A percentile compares a stretch with the other conserved stretches of the same genome.
phyloP scores from a whole-genome alignment of 1,140 invertebrate genomes.

The Pseudomyrmex gracilis region DNA sequence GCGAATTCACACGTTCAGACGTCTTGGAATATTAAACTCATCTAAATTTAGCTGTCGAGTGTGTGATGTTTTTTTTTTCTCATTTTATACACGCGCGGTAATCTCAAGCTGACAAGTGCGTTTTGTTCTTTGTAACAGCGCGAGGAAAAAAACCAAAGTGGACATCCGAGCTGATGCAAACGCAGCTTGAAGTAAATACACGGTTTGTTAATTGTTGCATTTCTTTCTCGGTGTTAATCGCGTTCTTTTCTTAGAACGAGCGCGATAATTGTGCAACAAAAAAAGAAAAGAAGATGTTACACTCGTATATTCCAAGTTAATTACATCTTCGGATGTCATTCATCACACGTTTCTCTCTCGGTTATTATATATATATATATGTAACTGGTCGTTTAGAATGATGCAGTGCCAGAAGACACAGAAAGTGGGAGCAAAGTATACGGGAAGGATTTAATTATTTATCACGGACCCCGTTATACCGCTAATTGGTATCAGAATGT shows the following conservation, averaged over 20 bases:
- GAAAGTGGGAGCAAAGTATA: background rate
- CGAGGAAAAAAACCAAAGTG: background rate
- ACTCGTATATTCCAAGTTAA: slow-evolving; percentile 26
- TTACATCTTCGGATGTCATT: background rate
- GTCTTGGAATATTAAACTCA: background rate
- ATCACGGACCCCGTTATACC: slow-evolving; percentile 14
- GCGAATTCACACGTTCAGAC: too few relatives aligned
- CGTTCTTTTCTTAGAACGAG: background rate
- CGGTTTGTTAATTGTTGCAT: background rate
- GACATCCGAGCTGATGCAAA: background rate
- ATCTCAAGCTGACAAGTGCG: too few relatives aligned
- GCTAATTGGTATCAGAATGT: slow-evolving; percentile 37
- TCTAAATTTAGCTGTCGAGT: background rate
- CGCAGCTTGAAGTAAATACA: background rate
- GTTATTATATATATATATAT: too few relatives aligned
- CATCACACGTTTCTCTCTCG: too few relatives aligned
- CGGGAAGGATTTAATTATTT: slow-evolving; percentile 27
- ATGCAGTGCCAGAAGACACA: background rate
- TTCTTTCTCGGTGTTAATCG: background rate
- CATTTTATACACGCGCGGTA: too few relatives aligned
- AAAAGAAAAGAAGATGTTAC: background rate
- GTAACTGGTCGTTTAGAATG: background rate
- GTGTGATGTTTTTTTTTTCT: too few relatives aligned
- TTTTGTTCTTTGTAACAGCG: background rate
- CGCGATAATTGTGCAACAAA: slow-evolving; percentile 14